These are phyloP conservation scores for Protobothrops flavoviridis DNA, from an alignment of 2,113 vertebrate species.

Conservation along the genomic window DNA sequence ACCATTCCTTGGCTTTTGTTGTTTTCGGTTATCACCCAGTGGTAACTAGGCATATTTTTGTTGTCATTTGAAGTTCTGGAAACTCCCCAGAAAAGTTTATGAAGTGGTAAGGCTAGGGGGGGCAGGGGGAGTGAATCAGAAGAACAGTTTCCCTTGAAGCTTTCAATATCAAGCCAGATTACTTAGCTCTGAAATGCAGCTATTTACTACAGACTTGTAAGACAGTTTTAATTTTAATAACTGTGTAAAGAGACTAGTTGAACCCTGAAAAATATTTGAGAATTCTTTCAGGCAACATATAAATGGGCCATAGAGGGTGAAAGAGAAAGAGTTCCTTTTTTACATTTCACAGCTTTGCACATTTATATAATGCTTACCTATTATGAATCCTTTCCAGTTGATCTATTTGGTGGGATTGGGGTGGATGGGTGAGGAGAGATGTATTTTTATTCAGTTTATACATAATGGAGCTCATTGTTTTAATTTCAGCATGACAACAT, in stretches of 20 bases:
- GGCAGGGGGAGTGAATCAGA: neutral
- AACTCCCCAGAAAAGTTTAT: neutral
- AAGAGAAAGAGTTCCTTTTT: neutral
- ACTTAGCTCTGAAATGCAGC: neutral
- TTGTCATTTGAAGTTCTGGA: neutral
- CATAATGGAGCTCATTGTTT: slow-evolving; percentile 22
- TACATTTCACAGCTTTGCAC: neutral
- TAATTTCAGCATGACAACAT: slow-evolving; percentile 29
- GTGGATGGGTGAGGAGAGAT: neutral
- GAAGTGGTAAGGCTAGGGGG: neutral
- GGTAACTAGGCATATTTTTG: neutral
- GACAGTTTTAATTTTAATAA: neutral
- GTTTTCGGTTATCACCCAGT: neutral
- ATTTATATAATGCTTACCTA: neutral
- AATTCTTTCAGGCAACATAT: neutral
- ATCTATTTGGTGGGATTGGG: slow-evolving; percentile 2
- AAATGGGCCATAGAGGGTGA: neutral
- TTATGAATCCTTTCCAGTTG: slow-evolving; percentile 15
- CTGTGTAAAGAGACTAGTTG: neutral
- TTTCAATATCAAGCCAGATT: neutral
- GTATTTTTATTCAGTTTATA: neutral
- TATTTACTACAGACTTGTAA: neutral
- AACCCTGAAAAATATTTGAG: neutral
- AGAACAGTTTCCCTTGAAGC: neutral
- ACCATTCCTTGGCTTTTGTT: neutral